These are phyloP conservation scores for Melanerpes formicivorus DNA, from an alignment of 2,113 vertebrate species.

Conservation along the genomic window DNA sequence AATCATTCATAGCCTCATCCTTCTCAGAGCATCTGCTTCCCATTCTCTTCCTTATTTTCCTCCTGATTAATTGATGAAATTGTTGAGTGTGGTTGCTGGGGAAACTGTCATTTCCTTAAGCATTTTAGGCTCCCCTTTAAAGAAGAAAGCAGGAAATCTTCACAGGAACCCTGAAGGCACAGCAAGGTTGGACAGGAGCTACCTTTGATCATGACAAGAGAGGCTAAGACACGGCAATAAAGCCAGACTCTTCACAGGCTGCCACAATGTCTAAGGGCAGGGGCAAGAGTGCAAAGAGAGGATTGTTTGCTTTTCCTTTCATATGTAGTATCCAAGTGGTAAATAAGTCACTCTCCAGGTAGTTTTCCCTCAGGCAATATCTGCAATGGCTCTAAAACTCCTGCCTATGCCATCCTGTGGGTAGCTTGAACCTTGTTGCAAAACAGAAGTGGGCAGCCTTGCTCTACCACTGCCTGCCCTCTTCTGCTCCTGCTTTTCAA, in stretches of 20 bases:
- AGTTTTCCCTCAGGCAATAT: background rate
- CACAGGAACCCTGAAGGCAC: constrained; percentile 3
- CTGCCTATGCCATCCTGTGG: background rate
- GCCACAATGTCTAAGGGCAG: background rate
- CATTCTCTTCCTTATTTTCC: constrained; percentile 42
- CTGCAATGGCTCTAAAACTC: background rate
- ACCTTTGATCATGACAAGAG: background rate
- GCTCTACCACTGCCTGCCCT: background rate
- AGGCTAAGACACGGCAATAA: background rate
- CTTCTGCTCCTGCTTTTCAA: background rate
- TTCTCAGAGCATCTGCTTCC: constrained; percentile 34
- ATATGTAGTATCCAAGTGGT: background rate
- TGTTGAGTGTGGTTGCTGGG: constrained; percentile 7
- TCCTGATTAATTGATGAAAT: constrained; percentile 55
- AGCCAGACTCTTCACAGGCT: background rate
- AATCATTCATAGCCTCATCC: constrained; percentile 38
- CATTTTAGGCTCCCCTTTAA: background rate
- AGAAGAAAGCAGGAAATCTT: constrained; percentile 3
- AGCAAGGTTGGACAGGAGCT: background rate
- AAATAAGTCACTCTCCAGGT: background rate
- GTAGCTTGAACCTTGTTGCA: background rate
- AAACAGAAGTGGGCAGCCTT: background rate
- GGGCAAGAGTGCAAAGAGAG: background rate
- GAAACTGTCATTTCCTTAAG: constrained; percentile 36
- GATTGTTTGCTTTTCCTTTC: background rate